A percentile compares a stretch with the other conserved stretches of the same genome.
Conservation (phyloP, 2,888 invertebrate species). For the Prosapia bicincta region DNA sequence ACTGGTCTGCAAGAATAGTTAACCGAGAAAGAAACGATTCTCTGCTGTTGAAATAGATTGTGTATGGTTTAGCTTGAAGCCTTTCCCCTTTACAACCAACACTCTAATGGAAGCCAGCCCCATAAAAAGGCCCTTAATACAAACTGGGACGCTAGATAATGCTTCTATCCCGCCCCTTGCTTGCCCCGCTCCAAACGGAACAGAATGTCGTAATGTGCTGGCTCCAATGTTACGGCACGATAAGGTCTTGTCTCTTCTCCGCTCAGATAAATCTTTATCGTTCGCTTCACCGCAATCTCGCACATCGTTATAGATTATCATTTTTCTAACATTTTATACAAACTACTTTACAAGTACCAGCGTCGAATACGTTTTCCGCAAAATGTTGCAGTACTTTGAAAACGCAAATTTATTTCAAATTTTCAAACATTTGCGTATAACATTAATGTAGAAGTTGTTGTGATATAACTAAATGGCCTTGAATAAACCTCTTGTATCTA, state of each 20-base stretch:
- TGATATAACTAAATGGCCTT: too few relatives aligned
- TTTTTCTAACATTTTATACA: background rate
- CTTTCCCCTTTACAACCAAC: background rate
- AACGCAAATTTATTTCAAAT: too few relatives aligned
- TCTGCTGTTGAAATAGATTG: background rate
- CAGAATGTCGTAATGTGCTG: background rate
- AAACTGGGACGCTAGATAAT: constrained; percentile 2
- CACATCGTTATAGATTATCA: background rate
- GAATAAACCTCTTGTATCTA: too few relatives aligned
- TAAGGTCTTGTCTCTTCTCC: background rate
- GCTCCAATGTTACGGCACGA: background rate
- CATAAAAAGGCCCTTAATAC: constrained; percentile 2
- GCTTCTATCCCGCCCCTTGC: background rate
- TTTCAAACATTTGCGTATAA: too few relatives aligned
- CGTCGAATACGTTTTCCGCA: too few relatives aligned
- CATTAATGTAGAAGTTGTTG: too few relatives aligned
- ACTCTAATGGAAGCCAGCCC: background rate
- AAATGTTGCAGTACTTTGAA: too few relatives aligned
- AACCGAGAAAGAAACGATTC: background rate
- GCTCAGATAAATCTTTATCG: background rate
- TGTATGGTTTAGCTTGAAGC: background rate
- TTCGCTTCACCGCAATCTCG: background rate
- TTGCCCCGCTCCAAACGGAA: background rate
- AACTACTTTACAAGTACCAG: too few relatives aligned
- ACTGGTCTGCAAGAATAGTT: background rate